Evolutionary conservation across 2,113 vertebrate genomes (phyloP).

Genomic region (Spermophilus dauricus): DNA sequence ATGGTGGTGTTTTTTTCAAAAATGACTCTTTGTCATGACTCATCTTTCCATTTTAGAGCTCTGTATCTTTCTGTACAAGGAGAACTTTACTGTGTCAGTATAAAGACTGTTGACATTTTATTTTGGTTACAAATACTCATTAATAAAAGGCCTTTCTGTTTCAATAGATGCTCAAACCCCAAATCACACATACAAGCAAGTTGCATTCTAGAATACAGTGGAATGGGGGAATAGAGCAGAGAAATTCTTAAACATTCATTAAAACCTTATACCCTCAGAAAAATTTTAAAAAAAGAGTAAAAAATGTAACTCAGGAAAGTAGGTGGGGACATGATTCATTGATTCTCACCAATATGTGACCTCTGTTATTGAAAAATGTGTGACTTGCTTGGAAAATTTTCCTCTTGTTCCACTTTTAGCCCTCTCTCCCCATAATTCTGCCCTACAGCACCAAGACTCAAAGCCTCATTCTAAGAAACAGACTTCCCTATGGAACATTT

Average conservation of each 20-base stretch:
- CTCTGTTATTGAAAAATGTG: not conserved
- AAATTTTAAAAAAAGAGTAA: not conserved
- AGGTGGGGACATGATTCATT: not conserved
- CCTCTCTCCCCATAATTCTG: not conserved
- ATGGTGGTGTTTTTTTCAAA: conserved; percentile 58
- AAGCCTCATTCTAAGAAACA: conserved; percentile 11
- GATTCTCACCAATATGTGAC: not conserved
- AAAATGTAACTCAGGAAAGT: conserved; percentile 4
- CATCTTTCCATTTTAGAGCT: conserved; percentile 59
- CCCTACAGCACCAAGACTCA: not conserved
- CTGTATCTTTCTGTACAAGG: conserved; percentile 31
- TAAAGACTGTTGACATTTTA: conserved; percentile 57
- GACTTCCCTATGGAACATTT: not conserved
- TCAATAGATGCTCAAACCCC: not conserved
- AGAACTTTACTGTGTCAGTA: conserved; percentile 59
- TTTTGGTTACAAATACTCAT: conserved; percentile 51
- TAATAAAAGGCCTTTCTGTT: conserved; percentile 42
- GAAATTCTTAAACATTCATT: conserved; percentile 48
- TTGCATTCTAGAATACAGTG: not conserved
- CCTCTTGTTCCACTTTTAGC: not conserved
- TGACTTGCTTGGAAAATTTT: not conserved
- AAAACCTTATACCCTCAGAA: not conserved
- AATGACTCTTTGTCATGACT: conserved; percentile 50
- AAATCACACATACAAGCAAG: not conserved
- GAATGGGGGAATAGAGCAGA: not conserved